A percentile compares a stretch with the other conserved stretches of the same genome.
phyloP scores from a whole-genome alignment of 35 echinoderm and acorn worm genomes.

The Apostichopus parvimensis region DNA sequence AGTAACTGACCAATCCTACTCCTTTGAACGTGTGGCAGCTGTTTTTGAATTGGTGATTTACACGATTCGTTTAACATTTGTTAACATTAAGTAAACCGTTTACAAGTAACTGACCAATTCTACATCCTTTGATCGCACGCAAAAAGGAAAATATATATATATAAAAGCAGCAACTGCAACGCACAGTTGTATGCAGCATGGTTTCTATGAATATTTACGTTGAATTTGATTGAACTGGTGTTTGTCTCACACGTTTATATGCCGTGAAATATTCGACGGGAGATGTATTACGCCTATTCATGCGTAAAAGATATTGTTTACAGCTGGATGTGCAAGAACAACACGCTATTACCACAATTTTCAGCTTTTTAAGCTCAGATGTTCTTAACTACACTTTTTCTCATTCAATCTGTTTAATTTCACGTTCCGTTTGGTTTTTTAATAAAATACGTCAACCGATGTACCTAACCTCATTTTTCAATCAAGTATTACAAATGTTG shows the following conservation, averaged over 20 bases:
- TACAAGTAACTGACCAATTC: not conserved
- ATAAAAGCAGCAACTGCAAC: not conserved
- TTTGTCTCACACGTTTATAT: not conserved
- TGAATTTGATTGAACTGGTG: not conserved
- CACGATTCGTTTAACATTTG: not conserved
- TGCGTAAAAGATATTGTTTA: not conserved
- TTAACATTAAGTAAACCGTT: not conserved
- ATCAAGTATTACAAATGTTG: not conserved
- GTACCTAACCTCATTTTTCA: slow-evolving; percentile 13
- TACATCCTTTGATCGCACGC: not conserved
- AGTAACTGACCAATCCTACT: slow-evolving; percentile 2
- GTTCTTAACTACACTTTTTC: not conserved
- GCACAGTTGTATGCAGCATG: not conserved
- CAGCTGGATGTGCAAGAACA: slow-evolving; percentile 28
- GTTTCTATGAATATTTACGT: not conserved
- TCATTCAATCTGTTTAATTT: not conserved
- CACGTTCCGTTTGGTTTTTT: not conserved
- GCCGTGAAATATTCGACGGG: not conserved
- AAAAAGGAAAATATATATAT: not conserved
- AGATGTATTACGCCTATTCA: not conserved
- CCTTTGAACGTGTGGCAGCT: not conserved
- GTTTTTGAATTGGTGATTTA: not conserved
- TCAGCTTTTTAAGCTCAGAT: slow-evolving; percentile 27
- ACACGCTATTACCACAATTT: slow-evolving; percentile 37
- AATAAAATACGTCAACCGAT: not conserved